Conservation (phyloP, 2,797 vertebrate species). For the Erpetoichthys calabaricus region DNA sequence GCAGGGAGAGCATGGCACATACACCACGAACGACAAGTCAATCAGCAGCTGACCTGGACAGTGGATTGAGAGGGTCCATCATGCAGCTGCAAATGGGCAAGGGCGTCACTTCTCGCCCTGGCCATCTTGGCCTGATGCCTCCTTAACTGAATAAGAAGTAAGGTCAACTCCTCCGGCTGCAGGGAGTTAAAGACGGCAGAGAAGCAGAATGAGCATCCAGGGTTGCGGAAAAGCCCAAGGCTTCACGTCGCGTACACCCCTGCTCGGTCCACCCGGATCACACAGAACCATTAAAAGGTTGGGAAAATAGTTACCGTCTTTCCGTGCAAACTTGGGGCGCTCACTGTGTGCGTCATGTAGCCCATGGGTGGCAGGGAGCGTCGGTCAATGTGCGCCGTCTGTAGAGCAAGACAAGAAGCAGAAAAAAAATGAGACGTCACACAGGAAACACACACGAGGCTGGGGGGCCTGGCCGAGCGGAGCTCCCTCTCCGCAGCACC, state of each 20-base stretch:
- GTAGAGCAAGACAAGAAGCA: constrained; percentile 26
- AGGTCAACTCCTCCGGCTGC: constrained; percentile 93
- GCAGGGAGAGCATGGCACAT: constrained; percentile 24
- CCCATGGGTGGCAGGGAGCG: constrained; percentile 87
- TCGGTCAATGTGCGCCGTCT: constrained; percentile 73
- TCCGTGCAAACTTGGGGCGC: constrained; percentile 88
- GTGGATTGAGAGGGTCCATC: constrained; percentile 72
- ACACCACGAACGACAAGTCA: constrained; percentile 34
- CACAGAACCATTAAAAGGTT: neutral
- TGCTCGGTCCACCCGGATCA: neutral
- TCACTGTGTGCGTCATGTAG: constrained; percentile 97
- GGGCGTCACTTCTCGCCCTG: constrained; percentile 68
- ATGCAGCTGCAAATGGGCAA: constrained; percentile 82
- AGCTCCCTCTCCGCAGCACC: no score
- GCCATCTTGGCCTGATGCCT: constrained; percentile 93
- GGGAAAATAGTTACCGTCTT: constrained; percentile 70
- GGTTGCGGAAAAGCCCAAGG: constrained; percentile 5
- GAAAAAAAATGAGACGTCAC: no score
- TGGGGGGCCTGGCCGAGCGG: no score
- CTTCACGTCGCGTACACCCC: constrained; percentile 21
- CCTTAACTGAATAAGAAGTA: constrained; percentile 93
- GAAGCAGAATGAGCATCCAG: constrained; percentile 50
- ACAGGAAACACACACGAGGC: no score
- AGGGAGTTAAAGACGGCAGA: constrained; percentile 57
- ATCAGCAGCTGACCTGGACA: constrained; percentile 79